phyloP scores from a whole-genome alignment of 2,797 vertebrate species.

The Podarcis lilfordi region DNA sequence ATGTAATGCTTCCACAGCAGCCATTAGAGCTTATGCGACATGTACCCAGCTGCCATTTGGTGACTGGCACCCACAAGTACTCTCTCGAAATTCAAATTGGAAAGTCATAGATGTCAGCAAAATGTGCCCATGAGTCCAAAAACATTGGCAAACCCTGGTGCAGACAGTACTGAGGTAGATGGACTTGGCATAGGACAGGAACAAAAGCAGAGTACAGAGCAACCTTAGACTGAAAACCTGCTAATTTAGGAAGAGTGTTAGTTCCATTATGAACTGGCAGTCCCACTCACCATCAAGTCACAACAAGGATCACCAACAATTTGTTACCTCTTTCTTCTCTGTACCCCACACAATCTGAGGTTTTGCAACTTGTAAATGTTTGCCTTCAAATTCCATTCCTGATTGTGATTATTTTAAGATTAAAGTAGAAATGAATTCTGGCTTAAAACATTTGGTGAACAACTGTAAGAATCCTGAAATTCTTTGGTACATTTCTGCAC shows the following conservation, averaged over 20 bases:
- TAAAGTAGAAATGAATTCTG: background rate
- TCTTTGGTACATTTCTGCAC: conserved; percentile 13
- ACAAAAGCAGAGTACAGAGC: background rate
- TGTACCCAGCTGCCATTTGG: too few relatives aligned
- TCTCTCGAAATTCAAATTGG: too few relatives aligned
- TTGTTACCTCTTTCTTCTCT: background rate
- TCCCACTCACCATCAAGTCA: background rate
- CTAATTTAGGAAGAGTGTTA: background rate
- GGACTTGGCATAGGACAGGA: background rate
- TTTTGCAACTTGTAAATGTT: background rate
- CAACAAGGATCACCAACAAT: background rate
- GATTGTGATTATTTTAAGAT: background rate
- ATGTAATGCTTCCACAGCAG: too few relatives aligned
- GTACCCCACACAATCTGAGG: background rate
- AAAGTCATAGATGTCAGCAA: too few relatives aligned
- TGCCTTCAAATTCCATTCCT: background rate
- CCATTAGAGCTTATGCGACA: too few relatives aligned
- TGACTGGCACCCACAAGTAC: too few relatives aligned
- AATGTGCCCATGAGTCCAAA: too few relatives aligned
- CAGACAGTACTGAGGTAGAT: too few relatives aligned
- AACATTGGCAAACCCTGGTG: too few relatives aligned
- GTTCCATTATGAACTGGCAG: background rate
- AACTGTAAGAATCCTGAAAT: conserved; percentile 14
- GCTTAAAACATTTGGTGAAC: conserved; percentile 44
- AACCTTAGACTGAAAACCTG: background rate